Conservation (phyloP, 2,113 vertebrate genomes). For the Synchiropus splendidus region DNA sequence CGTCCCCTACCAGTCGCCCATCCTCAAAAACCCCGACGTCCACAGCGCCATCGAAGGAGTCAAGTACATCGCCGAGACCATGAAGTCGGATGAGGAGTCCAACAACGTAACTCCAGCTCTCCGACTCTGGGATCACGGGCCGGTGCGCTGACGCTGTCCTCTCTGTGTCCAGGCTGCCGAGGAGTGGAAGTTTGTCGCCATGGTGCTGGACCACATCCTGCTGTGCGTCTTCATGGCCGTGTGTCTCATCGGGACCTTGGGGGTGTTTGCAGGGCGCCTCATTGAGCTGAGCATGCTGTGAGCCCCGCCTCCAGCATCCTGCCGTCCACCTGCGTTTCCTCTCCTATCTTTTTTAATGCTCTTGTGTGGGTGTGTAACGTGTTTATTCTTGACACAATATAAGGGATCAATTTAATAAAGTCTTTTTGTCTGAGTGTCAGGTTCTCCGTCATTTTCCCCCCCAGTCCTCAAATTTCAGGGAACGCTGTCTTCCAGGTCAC, state of each 20-base stretch:
- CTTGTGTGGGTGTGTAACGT: no score
- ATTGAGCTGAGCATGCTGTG: conserved; percentile 79
- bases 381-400: neutral
- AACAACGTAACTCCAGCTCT: conserved; percentile 71
- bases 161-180: conserved; percentile 83
- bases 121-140: no score
- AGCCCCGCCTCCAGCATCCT: neutral
- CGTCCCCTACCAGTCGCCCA: conserved; percentile 77
- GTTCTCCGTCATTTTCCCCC: no score
- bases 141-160: conserved; percentile 25
- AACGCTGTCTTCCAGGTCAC: no score
- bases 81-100: conserved; percentile 91
- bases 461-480: no score
- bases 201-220: conserved; percentile 95
- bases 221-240: conserved; percentile 93
- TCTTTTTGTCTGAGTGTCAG: no score
- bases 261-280: conserved; percentile 86
- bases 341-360: no score
- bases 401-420: no score
- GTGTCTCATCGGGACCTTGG: conserved; percentile 87
- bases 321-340: neutral
- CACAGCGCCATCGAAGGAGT: conserved; percentile 91
- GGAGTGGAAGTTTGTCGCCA: conserved; percentile 98
- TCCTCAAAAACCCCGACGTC: conserved; percentile 87
- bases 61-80: conserved; percentile 91